Percentiles rank a stretch among this genome's conserved stretches.
Conservation (phyloP, 1,140 invertebrate species). For the Zaprionus ghesquierei region DNA sequence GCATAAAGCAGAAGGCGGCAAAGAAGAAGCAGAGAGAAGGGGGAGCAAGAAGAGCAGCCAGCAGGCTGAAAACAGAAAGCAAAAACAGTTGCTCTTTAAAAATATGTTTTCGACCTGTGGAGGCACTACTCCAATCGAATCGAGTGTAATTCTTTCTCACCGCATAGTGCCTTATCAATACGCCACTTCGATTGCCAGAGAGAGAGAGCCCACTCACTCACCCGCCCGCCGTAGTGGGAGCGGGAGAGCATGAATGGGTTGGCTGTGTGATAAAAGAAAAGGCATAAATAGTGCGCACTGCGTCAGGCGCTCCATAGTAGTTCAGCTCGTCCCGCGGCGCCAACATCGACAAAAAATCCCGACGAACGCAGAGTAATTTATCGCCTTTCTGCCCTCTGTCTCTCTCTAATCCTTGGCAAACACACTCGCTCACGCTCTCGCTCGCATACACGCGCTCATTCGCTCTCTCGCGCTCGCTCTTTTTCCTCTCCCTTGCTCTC, state of each 20-base stretch:
- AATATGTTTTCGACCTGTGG: slow-evolving; percentile 23
- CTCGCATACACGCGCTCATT: not conserved
- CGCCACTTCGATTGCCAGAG: slow-evolving; percentile 17
- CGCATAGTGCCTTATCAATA: slow-evolving; percentile 10
- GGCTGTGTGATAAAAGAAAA: slow-evolving; percentile 60
- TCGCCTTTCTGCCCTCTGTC: not conserved
- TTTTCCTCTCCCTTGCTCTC: not conserved
- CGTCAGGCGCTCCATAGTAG: slow-evolving; percentile 47
- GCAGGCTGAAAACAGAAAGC: not conserved
- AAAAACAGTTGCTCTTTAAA: slow-evolving; percentile 38
- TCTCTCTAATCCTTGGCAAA: slow-evolving; percentile 5
- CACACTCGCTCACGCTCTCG: slow-evolving; percentile 4
- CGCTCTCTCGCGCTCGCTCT: not conserved
- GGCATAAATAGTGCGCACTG: slow-evolving; percentile 66
- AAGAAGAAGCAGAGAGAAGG: not conserved
- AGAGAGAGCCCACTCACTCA: not conserved
- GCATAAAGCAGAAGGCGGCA: not conserved
- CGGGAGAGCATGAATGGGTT: not conserved
- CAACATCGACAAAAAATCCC: slow-evolving; percentile 25
- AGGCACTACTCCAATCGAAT: no score
- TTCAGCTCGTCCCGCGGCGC: slow-evolving; percentile 41
- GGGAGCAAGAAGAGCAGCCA: not conserved
- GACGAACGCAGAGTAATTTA: slow-evolving; percentile 15
- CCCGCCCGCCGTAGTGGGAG: not conserved
- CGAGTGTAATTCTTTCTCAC: not conserved